phyloP scores from a whole-genome alignment of 2,888 invertebrate genomes.

The Alcis repandata region DNA sequence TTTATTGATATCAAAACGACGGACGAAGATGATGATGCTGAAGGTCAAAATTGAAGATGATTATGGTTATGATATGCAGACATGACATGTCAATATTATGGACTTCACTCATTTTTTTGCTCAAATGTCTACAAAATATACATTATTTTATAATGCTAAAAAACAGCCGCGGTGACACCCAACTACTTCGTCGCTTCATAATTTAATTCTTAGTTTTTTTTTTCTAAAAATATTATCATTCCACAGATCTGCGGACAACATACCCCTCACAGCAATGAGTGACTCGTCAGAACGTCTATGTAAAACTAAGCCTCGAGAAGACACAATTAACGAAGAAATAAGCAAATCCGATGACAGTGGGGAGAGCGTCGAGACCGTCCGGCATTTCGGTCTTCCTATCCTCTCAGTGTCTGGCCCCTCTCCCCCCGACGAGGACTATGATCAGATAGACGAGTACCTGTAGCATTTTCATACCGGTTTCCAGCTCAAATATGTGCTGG shows the following conservation, averaged over 20 bases:
- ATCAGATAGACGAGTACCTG: conserved; percentile 88
- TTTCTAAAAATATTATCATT: background rate
- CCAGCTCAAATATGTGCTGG: conserved; percentile 83
- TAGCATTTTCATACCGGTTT: conserved; percentile 86
- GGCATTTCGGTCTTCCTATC: conserved; percentile 91
- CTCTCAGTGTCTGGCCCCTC: conserved; percentile 93
- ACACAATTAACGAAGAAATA: conserved; percentile 81
- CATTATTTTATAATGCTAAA: too few species aligned
- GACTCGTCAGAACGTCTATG: conserved; percentile 84
- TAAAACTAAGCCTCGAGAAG: conserved; percentile 75
- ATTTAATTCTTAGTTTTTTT: background rate
- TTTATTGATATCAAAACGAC: too few species aligned
- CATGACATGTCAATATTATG: too few species aligned
- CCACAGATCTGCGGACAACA: conserved; percentile 82
- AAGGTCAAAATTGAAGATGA: too few species aligned
- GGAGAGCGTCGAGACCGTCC: conserved; percentile 83
- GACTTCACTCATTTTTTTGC: too few species aligned
- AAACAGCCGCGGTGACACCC: too few species aligned
- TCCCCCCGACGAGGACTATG: conserved; percentile 90
- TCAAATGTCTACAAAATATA: too few species aligned
- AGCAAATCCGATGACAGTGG: conserved; percentile 80
- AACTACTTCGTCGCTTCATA: background rate
- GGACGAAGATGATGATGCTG: too few species aligned
- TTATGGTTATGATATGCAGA: too few species aligned
- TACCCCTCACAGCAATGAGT: conserved; percentile 78